phyloP scores from a whole-genome alignment of 2,797 vertebrate species.

The Urosaurus nigricauda region DNA sequence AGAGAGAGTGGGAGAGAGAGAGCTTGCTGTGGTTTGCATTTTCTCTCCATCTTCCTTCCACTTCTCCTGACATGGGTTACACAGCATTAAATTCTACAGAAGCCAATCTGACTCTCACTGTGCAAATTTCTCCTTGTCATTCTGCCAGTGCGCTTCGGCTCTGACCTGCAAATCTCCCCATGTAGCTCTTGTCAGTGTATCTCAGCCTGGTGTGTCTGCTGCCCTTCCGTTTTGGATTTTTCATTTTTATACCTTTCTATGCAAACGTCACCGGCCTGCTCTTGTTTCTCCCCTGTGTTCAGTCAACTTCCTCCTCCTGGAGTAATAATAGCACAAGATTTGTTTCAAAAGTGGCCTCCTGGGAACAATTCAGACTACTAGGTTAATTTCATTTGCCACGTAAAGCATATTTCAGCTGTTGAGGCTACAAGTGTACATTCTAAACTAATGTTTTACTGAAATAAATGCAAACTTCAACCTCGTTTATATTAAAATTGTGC shows the following conservation, averaged over 20 bases:
- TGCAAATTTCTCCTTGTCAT: background rate
- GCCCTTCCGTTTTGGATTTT: background rate
- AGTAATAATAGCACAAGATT: slow-evolving; percentile 41
- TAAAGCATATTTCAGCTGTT: slow-evolving; percentile 31
- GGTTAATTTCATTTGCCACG: slow-evolving; percentile 57
- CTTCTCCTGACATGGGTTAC: slow-evolving; percentile 26
- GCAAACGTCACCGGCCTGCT: slow-evolving; percentile 30
- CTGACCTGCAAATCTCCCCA: slow-evolving; percentile 22
- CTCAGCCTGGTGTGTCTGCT: slow-evolving; percentile 6
- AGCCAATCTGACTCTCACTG: background rate
- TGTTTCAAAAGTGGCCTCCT: slow-evolving; percentile 14
- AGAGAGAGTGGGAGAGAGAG: background rate
- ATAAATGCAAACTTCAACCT: accelerated
- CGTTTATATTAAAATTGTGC: background rate
- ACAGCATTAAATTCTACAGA: slow-evolving; percentile 37
- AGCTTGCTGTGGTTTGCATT: background rate
- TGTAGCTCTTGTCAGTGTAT: background rate
- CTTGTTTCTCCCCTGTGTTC: background rate
- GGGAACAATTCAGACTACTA: slow-evolving; percentile 37
- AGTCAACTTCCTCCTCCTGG: accelerated
- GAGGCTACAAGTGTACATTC: slow-evolving; percentile 39
- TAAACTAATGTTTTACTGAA: background rate
- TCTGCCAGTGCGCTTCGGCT: slow-evolving; percentile 27
- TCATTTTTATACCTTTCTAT: background rate
- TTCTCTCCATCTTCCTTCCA: slow-evolving; percentile 27